A percentile compares a stretch with the other conserved stretches of the same genome.
These are phyloP conservation scores for Brachyptera putata DNA, from an alignment of 2,888 invertebrate genomes.

Conservation along the genomic window DNA sequence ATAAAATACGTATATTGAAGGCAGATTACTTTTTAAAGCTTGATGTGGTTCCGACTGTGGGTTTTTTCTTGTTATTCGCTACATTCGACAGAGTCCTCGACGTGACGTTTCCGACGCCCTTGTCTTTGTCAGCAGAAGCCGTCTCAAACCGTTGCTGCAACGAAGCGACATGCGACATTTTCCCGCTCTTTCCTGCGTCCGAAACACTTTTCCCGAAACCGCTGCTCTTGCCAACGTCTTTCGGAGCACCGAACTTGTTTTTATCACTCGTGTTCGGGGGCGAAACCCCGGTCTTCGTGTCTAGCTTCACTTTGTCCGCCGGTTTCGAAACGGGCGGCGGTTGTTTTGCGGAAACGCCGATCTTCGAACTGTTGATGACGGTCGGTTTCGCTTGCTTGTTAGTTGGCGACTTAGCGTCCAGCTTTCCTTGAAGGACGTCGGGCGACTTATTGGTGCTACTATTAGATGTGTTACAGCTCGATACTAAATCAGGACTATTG, in stretches of 20 bases:
- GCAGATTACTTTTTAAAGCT: conserved; percentile 14
- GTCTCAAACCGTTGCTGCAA: conserved; percentile 76
- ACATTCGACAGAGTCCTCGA: conserved; percentile 10
- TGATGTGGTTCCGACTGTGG: neutral
- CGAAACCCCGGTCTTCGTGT: neutral
- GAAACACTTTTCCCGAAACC: conserved; percentile 31
- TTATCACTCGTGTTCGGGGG: conserved; percentile 43
- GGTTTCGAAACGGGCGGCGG: neutral
- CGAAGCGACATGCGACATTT: conserved; percentile 68
- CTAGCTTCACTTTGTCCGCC: neutral
- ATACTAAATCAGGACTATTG: conserved; percentile 69
- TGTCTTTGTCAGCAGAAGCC: conserved; percentile 24
- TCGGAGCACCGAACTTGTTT: conserved; percentile 48
- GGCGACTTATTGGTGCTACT: conserved; percentile 40
- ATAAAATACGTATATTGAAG: no score
- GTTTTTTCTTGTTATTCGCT: neutral
- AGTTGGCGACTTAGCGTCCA: neutral
- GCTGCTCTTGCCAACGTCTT: no score
- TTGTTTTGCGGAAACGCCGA: neutral
- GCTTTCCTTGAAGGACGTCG: conserved; percentile 36
- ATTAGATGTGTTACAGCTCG: conserved; percentile 54
- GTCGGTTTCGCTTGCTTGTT: neutral
- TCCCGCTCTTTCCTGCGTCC: conserved; percentile 35
- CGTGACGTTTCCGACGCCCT: neutral
- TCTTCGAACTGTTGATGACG: neutral